phyloP scores from a whole-genome alignment of 2,113 vertebrate species.

The Micronycteris hirsuta region DNA sequence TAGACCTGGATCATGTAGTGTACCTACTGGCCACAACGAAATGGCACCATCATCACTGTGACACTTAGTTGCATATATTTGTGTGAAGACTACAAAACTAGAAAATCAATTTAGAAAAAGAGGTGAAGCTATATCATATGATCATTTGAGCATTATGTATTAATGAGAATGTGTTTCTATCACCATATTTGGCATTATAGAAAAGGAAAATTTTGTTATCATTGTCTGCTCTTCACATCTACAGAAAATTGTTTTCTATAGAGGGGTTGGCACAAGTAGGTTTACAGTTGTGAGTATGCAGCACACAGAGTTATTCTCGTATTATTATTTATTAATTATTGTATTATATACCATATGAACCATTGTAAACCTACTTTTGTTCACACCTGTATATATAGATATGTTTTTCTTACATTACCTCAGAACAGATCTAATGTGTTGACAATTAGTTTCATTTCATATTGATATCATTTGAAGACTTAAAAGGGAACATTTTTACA shows the following conservation, averaged over 20 bases:
- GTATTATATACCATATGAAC: neutral
- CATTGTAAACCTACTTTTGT: neutral
- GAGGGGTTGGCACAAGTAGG: neutral
- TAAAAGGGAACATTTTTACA: neutral
- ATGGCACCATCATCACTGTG: neutral
- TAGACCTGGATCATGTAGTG: neutral
- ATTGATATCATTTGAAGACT: neutral
- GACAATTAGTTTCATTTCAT: neutral
- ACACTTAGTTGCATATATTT: neutral
- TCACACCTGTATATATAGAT: neutral
- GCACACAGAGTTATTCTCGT: neutral
- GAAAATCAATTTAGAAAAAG: neutral
- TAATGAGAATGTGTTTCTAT: neutral
- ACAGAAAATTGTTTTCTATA: neutral
- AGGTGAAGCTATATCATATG: neutral
- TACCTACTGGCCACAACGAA: neutral
- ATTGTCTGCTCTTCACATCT: neutral
- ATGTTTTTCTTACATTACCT: neutral
- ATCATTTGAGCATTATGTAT: neutral
- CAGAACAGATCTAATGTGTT: neutral
- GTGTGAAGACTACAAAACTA: neutral
- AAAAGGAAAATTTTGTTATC: neutral
- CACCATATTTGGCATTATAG: neutral
- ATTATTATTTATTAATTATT: neutral
- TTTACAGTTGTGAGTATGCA: neutral